These are phyloP conservation scores for Calliscelio sp. DNA, from an alignment of 2,888 invertebrate species.

Conservation along the genomic window DNA sequence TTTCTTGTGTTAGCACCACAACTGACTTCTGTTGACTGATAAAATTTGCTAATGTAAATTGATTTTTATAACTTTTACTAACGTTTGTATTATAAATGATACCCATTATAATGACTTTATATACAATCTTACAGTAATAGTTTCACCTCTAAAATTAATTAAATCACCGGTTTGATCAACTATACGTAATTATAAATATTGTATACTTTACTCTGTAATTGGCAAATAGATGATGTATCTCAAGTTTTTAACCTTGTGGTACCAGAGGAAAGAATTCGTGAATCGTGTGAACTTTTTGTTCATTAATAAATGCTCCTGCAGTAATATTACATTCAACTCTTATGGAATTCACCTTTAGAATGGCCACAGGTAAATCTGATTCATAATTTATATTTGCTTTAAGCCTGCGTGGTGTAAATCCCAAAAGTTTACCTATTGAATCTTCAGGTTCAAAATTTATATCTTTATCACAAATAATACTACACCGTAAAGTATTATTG, in stretches of 20 bases:
- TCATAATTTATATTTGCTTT: constrained; percentile 26
- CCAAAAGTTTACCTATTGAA: constrained; percentile 53
- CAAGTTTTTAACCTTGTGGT: constrained; percentile 79
- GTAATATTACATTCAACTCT: constrained; percentile 64
- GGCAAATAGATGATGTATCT: constrained; percentile 74
- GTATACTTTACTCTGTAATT: constrained; percentile 61
- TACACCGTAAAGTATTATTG: constrained; percentile 65
- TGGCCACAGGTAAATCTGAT: constrained; percentile 46
- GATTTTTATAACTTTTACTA: constrained; percentile 45
- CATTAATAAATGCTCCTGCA: constrained; percentile 44
- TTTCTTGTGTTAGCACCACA: constrained; percentile 5
- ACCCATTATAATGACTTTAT: constrained; percentile 61
- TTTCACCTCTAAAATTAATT: constrained; percentile 74
- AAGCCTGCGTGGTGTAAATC: constrained; percentile 44
- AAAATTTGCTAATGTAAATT: constrained; percentile 8
- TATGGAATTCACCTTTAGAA: constrained; percentile 39
- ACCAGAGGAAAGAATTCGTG: constrained; percentile 56
- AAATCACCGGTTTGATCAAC: constrained; percentile 73
- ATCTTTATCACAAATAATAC: constrained; percentile 48
- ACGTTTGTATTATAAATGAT: constrained; percentile 42
- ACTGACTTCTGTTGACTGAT: constrained; percentile 20
- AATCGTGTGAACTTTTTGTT: constrained; percentile 35
- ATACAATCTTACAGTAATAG: constrained; percentile 72
- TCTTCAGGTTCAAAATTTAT: constrained; percentile 66
- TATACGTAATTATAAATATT: constrained; percentile 72